phyloP scores from a whole-genome alignment of 2,113 vertebrate genomes.

The Cryptoleucopteryx plumbea region DNA sequence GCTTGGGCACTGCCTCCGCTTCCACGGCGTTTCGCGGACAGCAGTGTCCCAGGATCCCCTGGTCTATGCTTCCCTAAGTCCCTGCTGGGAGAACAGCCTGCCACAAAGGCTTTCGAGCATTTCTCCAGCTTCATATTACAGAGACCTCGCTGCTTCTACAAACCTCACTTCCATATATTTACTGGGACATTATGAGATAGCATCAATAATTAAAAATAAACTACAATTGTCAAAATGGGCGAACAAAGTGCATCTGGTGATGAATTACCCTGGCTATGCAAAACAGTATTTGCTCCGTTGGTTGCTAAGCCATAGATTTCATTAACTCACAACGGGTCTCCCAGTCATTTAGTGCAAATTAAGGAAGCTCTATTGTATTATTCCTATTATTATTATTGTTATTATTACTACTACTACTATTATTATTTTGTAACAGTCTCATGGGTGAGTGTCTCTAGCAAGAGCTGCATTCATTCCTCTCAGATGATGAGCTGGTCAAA shows the following conservation, averaged over 20 bases:
- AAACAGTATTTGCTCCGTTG: background rate
- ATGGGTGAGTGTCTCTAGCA: rapidly evolving
- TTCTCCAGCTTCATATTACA: background rate
- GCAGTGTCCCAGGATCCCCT: rapidly evolving
- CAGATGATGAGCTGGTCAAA: rapidly evolving
- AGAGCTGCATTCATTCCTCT: background rate
- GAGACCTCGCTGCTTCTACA: background rate
- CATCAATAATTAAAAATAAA: constrained; percentile 37
- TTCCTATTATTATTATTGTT: background rate
- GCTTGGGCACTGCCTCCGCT: background rate
- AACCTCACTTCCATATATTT: background rate
- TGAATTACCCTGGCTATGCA: background rate
- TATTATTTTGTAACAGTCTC: background rate
- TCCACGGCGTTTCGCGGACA: rapidly evolving
- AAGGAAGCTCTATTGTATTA: background rate
- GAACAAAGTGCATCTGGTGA: background rate
- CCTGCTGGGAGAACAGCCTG: background rate
- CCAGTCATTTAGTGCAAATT: background rate
- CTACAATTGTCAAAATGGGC: background rate
- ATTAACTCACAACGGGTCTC: background rate
- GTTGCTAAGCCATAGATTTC: background rate
- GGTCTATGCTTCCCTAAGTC: rapidly evolving
- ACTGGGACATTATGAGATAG: background rate
- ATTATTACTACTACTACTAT: background rate
- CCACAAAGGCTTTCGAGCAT: background rate